phyloP scores from a whole-genome alignment of 1,140 invertebrate genomes.

The Carcinoscorpius rotundicauda region DNA sequence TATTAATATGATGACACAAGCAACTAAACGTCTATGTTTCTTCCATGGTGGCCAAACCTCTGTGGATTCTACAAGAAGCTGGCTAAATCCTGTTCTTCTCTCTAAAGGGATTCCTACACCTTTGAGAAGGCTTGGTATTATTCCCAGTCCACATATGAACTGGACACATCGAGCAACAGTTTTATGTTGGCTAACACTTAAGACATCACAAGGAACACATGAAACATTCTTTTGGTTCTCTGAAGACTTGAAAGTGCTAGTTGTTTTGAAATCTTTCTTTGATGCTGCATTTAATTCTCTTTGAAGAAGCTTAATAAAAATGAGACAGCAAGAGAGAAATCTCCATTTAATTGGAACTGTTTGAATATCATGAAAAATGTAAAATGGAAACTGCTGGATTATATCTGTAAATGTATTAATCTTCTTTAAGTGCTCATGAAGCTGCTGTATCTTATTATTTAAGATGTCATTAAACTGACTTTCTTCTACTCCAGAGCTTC shows the following conservation, averaged over 20 bases:
- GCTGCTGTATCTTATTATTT: no score
- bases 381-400: no score
- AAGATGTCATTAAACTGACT: no score
- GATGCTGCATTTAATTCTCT: no score
- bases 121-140: constrained; percentile 48
- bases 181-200: constrained; percentile 34
- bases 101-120: constrained; percentile 46
- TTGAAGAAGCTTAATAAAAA: no score
- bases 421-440: no score
- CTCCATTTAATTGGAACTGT: no score
- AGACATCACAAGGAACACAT: constrained; percentile 15
- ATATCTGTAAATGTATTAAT: no score
- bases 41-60: constrained; percentile 27
- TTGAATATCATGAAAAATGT: no score
- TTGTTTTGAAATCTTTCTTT: no score
- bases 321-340: no score
- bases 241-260: background rate
- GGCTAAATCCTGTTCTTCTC: constrained; percentile 24
- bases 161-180: constrained; percentile 37
- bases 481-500: no score
- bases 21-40: constrained; percentile 33
- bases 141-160: constrained; percentile 47
- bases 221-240: background rate
- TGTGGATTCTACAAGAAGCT: constrained; percentile 13
- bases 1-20: constrained; percentile 29